A percentile compares a stretch with the other conserved stretches of the same genome.
Evolutionary conservation across 2,113 vertebrate species (phyloP).

Genomic region (Austrofundulus limnaeus): DNA sequence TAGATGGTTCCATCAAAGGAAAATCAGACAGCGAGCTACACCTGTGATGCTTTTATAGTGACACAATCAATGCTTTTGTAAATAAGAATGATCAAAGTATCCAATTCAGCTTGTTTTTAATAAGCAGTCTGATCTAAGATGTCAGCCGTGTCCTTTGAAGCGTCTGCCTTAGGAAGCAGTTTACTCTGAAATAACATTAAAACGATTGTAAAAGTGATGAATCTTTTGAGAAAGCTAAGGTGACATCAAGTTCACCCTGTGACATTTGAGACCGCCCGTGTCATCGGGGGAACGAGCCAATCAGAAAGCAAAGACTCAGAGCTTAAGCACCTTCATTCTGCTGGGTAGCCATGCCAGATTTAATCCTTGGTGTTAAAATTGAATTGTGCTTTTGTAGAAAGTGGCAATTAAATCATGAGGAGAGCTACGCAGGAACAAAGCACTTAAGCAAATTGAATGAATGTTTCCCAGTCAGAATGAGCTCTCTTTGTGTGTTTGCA

Average conservation of each 20-base stretch:
- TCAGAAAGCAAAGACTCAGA: slow-evolving; percentile 38
- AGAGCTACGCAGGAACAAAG: slow-evolving; percentile 62
- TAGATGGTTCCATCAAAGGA: not conserved
- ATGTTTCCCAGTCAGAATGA: slow-evolving; percentile 51
- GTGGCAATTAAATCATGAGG: slow-evolving; percentile 74
- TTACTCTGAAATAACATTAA: slow-evolving; percentile 20
- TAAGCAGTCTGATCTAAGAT: too few species aligned
- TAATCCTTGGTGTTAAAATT: slow-evolving; percentile 66
- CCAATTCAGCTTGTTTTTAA: not conserved
- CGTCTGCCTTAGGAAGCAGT: slow-evolving; percentile 15
- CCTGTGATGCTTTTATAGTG: not conserved
- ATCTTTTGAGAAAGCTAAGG: slow-evolving; percentile 29
- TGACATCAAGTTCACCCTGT: slow-evolving; percentile 26
- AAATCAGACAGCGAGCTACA: not conserved
- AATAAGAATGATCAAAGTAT: not conserved
- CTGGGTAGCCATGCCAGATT: slow-evolving; percentile 40
- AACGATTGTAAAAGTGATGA: slow-evolving; percentile 21
- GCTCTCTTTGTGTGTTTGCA: slow-evolving; percentile 32
- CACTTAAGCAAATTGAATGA: slow-evolving; percentile 76
- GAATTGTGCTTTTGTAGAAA: slow-evolving; percentile 72
- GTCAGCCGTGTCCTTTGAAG: too few species aligned
- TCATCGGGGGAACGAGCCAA: slow-evolving; percentile 31
- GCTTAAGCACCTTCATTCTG: slow-evolving; percentile 28
- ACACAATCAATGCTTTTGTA: not conserved
- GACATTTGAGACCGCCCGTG: slow-evolving; percentile 17